Percentiles rank a stretch among this genome's conserved stretches.
Evolutionary conservation across 2,888 invertebrate species (phyloP).

Genomic region (Atrina japonica): DNA sequence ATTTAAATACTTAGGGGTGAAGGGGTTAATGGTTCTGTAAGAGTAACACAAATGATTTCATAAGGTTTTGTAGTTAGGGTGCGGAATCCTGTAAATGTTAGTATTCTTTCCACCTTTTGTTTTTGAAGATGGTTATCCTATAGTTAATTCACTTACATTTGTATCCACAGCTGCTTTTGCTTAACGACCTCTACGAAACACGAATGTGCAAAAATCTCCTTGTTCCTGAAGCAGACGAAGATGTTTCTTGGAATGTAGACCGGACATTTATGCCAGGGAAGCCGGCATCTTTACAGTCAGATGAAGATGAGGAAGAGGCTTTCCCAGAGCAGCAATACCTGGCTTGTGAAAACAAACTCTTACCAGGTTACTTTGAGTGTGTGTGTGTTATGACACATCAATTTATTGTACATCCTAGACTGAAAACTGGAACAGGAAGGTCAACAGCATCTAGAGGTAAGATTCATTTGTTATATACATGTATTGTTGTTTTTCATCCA

Average conservation of each 20-base stretch:
- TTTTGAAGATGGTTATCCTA: no score
- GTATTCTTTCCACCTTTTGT: no score
- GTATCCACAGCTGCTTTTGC: conserved; percentile 84
- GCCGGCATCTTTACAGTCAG: conserved; percentile 9
- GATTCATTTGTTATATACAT: no score
- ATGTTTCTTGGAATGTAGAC: conserved; percentile 77
- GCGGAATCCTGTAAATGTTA: no score
- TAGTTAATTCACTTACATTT: no score
- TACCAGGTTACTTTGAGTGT: conserved; percentile 88
- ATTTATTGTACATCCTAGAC: conserved; percentile 87
- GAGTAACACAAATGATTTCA: no score
- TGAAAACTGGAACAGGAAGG: conserved; percentile 82
- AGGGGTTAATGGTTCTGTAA: no score
- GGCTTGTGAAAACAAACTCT: conserved; percentile 81
- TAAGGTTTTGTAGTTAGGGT: no score
- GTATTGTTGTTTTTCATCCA: not conserved
- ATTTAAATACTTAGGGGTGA: no score
- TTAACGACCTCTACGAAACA: conserved; percentile 87
- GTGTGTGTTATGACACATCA: conserved; percentile 87
- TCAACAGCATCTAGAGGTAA: conserved; percentile 52
- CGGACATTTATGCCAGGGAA: conserved; percentile 11
- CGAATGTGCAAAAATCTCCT: conserved; percentile 86
- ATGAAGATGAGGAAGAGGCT: conserved; percentile 76
- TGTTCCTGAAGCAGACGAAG: conserved; percentile 85
- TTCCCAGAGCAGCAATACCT: conserved; percentile 75